These are phyloP conservation scores for Nixonia krombeini DNA, from an alignment of 1,140 invertebrate species.

Conservation along the genomic window DNA sequence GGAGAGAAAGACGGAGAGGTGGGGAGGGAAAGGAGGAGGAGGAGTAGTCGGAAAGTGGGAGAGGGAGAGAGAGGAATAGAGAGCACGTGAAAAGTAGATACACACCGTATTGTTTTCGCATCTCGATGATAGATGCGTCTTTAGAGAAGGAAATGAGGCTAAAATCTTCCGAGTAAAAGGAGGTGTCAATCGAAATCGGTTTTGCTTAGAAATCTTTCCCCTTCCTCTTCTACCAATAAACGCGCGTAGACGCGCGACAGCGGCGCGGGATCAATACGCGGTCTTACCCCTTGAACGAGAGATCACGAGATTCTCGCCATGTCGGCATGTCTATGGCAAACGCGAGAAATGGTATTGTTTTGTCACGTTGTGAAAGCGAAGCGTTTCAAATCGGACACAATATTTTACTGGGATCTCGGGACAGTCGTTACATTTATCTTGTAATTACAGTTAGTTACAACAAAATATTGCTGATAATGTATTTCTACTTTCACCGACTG, in stretches of 20 bases:
- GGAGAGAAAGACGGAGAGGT: constrained; percentile 10
- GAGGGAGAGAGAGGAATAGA: constrained; percentile 39
- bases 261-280: constrained; percentile 33
- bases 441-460: too few relatives aligned
- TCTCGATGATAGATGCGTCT: background rate
- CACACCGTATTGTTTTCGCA: constrained; percentile 34
- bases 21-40: constrained; percentile 20
- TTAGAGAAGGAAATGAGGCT: constrained; percentile 7
- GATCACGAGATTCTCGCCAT: constrained; percentile 23
- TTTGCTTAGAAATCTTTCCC: constrained; percentile 6
- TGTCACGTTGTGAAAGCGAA: constrained; percentile 17
- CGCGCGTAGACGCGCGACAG: constrained; percentile 22
- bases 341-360: too few relatives aligned
- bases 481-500: too few relatives aligned
- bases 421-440: too few relatives aligned
- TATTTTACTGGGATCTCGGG: too few relatives aligned
- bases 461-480: too few relatives aligned
- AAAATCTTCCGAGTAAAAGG: background rate
- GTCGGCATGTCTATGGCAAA: constrained; percentile 28
- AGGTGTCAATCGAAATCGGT: constrained; percentile 4
- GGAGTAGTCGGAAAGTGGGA: too few relatives aligned
- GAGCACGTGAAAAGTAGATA: constrained; percentile 28
- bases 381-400: background rate
- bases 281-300: constrained; percentile 5
- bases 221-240: constrained; percentile 1